These are phyloP conservation scores for Arizona elegans DNA, from an alignment of 2,113 vertebrate species.

Conservation along the genomic window DNA sequence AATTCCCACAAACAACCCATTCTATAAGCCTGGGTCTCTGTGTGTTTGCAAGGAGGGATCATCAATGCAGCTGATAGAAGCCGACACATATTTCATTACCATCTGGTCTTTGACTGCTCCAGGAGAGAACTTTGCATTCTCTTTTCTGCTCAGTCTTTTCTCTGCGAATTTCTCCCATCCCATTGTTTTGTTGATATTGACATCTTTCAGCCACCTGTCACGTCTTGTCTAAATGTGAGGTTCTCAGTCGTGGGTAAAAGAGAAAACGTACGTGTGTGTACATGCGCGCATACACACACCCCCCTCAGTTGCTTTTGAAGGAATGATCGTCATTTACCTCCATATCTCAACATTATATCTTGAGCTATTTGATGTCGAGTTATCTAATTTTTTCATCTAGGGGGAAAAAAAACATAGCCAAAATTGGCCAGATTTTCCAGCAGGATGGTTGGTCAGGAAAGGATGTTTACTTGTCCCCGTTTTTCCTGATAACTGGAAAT, in stretches of 20 bases:
- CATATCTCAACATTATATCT: background rate
- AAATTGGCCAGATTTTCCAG: background rate
- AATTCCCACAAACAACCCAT: background rate
- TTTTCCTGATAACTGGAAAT: background rate
- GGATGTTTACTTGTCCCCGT: background rate
- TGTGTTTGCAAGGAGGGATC: background rate
- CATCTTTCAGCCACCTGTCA: background rate
- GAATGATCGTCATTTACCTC: background rate
- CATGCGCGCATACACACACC: background rate
- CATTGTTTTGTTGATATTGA: background rate
- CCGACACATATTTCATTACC: background rate
- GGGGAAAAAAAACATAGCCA: background rate
- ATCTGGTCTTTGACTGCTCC: background rate
- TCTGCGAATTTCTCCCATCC: background rate
- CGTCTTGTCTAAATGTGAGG: background rate
- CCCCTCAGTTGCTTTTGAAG: background rate
- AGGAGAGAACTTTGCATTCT: rapidly evolving
- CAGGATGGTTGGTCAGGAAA: background rate
- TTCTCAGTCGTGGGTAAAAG: background rate
- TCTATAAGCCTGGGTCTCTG: background rate
- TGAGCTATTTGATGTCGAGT: background rate
- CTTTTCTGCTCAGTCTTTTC: background rate
- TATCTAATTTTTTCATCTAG: background rate
- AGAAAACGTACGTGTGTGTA: background rate
- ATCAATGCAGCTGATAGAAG: background rate